Evolutionary conservation across 2,113 vertebrate genomes (phyloP).

Genomic region (Brachionichthys hirsutus): DNA sequence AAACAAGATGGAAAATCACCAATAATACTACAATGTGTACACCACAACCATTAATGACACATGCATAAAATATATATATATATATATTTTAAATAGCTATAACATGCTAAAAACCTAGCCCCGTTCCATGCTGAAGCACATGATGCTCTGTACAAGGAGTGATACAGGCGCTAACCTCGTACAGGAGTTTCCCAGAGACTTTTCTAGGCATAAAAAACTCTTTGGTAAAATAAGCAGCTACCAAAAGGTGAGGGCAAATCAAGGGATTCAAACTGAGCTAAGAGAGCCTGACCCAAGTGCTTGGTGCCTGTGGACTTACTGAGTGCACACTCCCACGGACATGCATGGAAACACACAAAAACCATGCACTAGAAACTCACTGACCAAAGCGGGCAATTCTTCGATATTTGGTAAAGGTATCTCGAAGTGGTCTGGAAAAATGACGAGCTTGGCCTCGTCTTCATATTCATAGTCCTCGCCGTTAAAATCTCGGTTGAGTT

Average conservation of each 20-base stretch:
- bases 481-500: conserved; percentile 90
- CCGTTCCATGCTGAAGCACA: background rate
- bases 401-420: conserved; percentile 98
- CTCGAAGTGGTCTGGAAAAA: conserved; percentile 99
- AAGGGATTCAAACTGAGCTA: too few species aligned
- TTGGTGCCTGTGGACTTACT: conserved; percentile 28
- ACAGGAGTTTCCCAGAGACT: conserved; percentile 34
- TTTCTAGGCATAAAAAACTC: background rate
- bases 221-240: background rate
- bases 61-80: background rate
- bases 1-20: background rate
- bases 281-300: too few species aligned
- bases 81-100: background rate
- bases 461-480: conserved; percentile 94
- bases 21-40: background rate
- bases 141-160: background rate
- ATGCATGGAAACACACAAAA: conserved; percentile 52
- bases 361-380: conserved; percentile 74
- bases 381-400: conserved; percentile 97
- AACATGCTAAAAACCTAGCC: conserved; percentile 22
- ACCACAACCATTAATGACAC: background rate
- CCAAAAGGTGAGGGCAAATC: background rate
- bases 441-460: conserved; percentile 96
- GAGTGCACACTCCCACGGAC: conserved; percentile 20
- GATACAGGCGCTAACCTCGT: too few species aligned